Conservation (phyloP, 2,888 invertebrate genomes). For the Aphidius colemani region DNA sequence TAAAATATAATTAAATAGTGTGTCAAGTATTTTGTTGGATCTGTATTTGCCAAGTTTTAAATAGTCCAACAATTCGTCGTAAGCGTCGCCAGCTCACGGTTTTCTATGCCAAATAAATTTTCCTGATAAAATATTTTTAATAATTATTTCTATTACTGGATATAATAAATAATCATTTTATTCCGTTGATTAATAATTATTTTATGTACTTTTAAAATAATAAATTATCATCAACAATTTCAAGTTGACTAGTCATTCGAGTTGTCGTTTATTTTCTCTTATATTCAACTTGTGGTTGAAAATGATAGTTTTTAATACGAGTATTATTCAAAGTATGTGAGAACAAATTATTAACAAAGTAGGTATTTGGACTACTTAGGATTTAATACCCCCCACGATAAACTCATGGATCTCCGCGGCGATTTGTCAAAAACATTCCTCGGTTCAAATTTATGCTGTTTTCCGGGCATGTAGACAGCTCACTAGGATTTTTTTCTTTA, state of each 20-base stretch:
- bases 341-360: too few relatives aligned
- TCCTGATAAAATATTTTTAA: background rate
- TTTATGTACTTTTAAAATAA: too few relatives aligned
- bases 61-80: conserved; percentile 32
- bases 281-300: too few relatives aligned
- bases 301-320: too few relatives aligned
- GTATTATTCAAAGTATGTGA: too few relatives aligned
- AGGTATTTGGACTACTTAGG: background rate
- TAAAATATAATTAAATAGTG: background rate
- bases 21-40: background rate
- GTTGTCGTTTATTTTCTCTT: too few relatives aligned
- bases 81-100: conserved; percentile 40
- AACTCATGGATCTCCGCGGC: conserved; percentile 21
- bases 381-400: conserved; percentile 15
- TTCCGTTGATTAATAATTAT: too few relatives aligned
- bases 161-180: too few relatives aligned
- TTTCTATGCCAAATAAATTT: conserved; percentile 5
- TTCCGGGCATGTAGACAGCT: conserved; percentile 24
- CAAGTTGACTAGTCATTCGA: too few relatives aligned
- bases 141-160: too few relatives aligned
- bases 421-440: conserved; percentile 41
- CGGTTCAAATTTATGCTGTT: conserved; percentile 28
- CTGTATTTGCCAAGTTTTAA: background rate
- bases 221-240: too few relatives aligned
- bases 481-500: conserved; percentile 8